phyloP scores from a whole-genome alignment of 2,113 vertebrate genomes.

The Puffinus mauretanicus region DNA sequence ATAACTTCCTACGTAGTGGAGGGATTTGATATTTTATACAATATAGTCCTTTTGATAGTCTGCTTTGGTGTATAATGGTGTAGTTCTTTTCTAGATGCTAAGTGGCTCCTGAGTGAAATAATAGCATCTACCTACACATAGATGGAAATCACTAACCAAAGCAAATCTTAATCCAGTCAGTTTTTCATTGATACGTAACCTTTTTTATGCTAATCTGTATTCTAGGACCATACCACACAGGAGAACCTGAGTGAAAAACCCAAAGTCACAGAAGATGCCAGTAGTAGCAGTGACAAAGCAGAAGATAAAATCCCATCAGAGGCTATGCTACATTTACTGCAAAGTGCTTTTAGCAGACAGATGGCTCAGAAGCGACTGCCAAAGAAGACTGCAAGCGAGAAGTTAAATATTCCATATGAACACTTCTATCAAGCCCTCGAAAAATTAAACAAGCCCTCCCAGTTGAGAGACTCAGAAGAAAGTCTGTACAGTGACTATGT shows the following conservation, averaged over 20 bases:
- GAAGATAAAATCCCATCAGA: slow-evolving; percentile 60
- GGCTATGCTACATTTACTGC: slow-evolving; percentile 85
- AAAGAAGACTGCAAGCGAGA: slow-evolving; percentile 62
- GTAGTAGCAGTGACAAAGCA: background rate
- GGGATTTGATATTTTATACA: background rate
- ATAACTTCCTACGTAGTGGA: rapidly evolving
- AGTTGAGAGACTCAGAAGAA: slow-evolving; percentile 76
- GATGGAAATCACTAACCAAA: background rate
- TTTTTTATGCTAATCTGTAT: slow-evolving; percentile 19
- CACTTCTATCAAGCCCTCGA: slow-evolving; percentile 87
- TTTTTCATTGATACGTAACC: background rate
- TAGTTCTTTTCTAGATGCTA: background rate
- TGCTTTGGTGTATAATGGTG: background rate
- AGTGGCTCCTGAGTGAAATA: background rate
- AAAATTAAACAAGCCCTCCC: slow-evolving; percentile 82
- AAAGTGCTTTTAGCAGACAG: slow-evolving; percentile 86
- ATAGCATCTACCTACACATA: background rate
- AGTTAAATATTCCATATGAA: slow-evolving; percentile 77
- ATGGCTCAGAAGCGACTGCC: slow-evolving; percentile 59
- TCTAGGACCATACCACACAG: slow-evolving; percentile 77
- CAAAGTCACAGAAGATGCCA: background rate
- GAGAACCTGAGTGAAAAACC: slow-evolving; percentile 45
- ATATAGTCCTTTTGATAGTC: background rate
- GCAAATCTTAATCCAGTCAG: background rate
- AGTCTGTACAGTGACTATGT: slow-evolving; percentile 88